Base-by-base conservation (phyloP, 2,888 invertebrate genomes). In the Drosophila subsilvestris region DNA sequence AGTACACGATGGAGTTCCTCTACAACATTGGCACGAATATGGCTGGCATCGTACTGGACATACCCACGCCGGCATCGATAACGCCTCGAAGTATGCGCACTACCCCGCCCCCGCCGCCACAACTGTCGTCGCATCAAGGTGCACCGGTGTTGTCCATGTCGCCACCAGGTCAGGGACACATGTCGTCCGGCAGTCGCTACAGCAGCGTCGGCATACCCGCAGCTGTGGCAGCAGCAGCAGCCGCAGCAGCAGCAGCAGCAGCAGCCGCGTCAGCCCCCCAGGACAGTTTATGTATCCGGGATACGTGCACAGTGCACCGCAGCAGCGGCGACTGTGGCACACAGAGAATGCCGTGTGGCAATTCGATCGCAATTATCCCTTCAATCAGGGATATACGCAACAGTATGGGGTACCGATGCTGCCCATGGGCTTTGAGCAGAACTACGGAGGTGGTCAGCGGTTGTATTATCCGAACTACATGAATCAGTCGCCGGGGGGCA, bases 341-440 rank as follows among this genome's bases (percentile, higher is more conserved):
- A 50, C 84, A 1, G 85, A 89, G 42, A 86, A 86, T 37, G 74
- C 86, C 0, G 78, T 86, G 3, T 86, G 87, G 84, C 85, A 86
- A 44, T 89, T 88, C 7, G 85, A 86, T 59, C 70, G 89, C 9
- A 88, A 88, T 20, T 86, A 86, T 83, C 85, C 85, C 0, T 89
- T 78, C 10, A 89, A 88, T 25, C 87, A 86, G 37, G 62, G 63
- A 0, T 88, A 75, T 49, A 70, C 76, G 55, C 69, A 84, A 0
- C 72, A 80, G 10, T 89, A 78, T 14, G 84, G 87, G 14, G 63
- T 86, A 14, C 88, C 80, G 1, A 66, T 86, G 62, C 62, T 86
- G 84, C 89, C 85, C 18, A 20, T 89, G 7, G 75, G 80, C 44
- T 89, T 83, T 17, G 85, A 85, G 43, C 78, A 76, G 63, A 32